Conservation (phyloP, 1,140 invertebrate species). For the Megalonaias nervosa region DNA sequence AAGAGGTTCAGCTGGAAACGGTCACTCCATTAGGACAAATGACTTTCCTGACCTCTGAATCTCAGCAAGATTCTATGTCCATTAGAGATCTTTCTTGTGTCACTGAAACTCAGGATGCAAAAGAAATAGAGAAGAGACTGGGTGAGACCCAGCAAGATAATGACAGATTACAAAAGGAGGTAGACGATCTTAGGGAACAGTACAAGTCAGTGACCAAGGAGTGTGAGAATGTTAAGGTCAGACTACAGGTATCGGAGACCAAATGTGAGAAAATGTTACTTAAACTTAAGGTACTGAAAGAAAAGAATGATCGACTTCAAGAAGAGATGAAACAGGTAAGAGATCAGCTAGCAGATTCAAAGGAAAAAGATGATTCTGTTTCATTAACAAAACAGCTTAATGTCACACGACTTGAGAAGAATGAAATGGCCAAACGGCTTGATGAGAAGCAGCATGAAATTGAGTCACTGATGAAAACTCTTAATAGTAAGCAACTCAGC, state of each 20-base stretch:
- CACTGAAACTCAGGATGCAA: no score
- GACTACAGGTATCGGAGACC: slow-evolving; percentile 46
- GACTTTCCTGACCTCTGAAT: no score
- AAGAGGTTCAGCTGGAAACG: no score
- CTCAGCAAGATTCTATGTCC: no score
- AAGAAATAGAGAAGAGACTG: neutral
- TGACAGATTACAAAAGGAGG: neutral
- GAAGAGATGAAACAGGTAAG: neutral
- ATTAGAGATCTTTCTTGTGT: no score
- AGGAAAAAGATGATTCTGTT: neutral
- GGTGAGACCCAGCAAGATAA: neutral
- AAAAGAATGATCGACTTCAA: slow-evolving; percentile 57
- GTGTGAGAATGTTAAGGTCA: slow-evolving; percentile 44
- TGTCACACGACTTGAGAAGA: neutral
- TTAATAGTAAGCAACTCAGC: no score
- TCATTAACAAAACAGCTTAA: no score
- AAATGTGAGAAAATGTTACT: slow-evolving; percentile 68
- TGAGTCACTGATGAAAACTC: no score
- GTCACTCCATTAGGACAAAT: no score
- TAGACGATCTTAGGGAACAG: slow-evolving; percentile 4
- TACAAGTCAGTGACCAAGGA: neutral
- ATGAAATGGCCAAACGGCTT: neutral
- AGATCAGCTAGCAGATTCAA: slow-evolving; percentile 18
- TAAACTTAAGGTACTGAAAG: slow-evolving; percentile 67
- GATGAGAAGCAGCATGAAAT: neutral